phyloP scores from a whole-genome alignment of 1,140 invertebrate genomes.

The Lerema accius region DNA sequence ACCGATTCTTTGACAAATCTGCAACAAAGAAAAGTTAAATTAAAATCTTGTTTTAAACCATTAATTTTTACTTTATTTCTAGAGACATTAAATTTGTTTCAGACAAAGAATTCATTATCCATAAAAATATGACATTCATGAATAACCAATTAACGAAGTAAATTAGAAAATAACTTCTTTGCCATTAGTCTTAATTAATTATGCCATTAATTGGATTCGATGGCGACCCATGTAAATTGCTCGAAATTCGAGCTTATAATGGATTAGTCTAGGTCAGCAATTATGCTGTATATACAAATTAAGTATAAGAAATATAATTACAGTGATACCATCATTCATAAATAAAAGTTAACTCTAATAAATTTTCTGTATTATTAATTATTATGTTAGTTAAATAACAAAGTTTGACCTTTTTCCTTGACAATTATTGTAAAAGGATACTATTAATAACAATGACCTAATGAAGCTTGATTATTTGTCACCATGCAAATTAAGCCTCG shows the following conservation, averaged over 20 bases:
- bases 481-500: background rate
- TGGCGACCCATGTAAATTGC: conserved; percentile 38
- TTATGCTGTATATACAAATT: background rate
- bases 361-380: too few relatives aligned
- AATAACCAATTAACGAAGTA: too few relatives aligned
- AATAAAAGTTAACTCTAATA: background rate
- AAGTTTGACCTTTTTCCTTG: too few relatives aligned
- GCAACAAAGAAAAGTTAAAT: conserved; percentile 81
- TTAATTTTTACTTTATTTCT: conserved; percentile 38
- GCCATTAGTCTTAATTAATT: conserved; percentile 17
- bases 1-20: conserved; percentile 97
- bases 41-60: too few relatives aligned
- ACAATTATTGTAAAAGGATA: too few relatives aligned
- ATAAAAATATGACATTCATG: too few relatives aligned
- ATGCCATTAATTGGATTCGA: conserved; percentile 8
- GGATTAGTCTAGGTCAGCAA: background rate
- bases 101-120: too few relatives aligned
- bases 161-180: too few relatives aligned
- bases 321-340: background rate
- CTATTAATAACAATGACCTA: too few relatives aligned
- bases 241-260: conserved; percentile 27
- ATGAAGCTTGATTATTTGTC: background rate
- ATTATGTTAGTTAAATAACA: too few relatives aligned
- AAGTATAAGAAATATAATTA: background rate
- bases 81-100: too few relatives aligned